Base-by-base conservation (phyloP, 2,888 invertebrate species). In the Serrognathus titanus region DNA sequence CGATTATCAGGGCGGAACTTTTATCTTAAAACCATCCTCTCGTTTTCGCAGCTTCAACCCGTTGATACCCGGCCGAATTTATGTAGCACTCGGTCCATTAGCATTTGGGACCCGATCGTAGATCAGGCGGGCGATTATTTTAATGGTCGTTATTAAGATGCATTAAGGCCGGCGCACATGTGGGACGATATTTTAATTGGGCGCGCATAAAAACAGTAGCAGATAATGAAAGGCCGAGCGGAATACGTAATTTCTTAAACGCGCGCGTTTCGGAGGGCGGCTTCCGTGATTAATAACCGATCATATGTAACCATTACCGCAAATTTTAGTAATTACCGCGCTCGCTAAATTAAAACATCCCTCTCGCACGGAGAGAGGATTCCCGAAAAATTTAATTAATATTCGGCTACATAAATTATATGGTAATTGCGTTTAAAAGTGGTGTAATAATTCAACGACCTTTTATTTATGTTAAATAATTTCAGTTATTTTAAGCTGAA, bases 121-220 rank as follows among this genome's bases (percentile, higher is more conserved):
- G 63, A 63, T 63, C 59, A 61, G 53, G 58, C 55, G 57, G 56
- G 57, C 62, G 58, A 55, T 61, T 65, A 63, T 65, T 62, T 68
- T 71, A 71, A 70, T 71, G 66, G 65, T 67, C 62, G 68, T 69
- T 70, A 71, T 71, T 70, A 70, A 69, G 69, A 70, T 68, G 66
- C 68, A 71, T 71, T 71, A 71, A 70, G 65, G 66, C 62, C 57
- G 49, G 54, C 67, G 66, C 69, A 68, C 69, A 68, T 67, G 66
- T 63, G 62, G 66, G 64, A 69, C 69, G 68, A 71, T 71, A 70
- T 71, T 71, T 71, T 71, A 71, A 71, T 71, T 69, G 68, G 64
- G 54, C 63, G 54, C 63, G 53, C 59, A 61, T 64, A 63, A 64
- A 69, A 68, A 68, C 68, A 66, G 68, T 69, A 65, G 69, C 66